Percentiles rank a stretch among this genome's conserved stretches.
These are phyloP conservation scores for Eurytoma adleriae DNA, from an alignment of 2,888 invertebrate species.

Conservation along the genomic window DNA sequence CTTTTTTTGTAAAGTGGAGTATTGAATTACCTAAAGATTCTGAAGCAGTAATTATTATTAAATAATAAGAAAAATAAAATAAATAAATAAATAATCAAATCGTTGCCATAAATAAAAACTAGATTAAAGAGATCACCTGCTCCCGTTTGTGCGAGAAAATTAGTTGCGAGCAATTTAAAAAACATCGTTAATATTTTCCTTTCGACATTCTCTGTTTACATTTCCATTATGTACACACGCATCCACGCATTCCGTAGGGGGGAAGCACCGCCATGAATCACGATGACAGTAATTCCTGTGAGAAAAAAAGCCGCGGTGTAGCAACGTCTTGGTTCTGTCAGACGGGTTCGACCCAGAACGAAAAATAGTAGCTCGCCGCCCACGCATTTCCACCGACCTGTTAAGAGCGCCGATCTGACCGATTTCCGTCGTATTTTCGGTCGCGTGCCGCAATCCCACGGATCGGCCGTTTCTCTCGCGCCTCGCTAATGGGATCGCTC, in stretches of 20 bases:
- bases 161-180: no score
- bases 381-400: conserved; percentile 4
- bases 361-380: conserved; percentile 29
- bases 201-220: conserved; percentile 39
- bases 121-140: no score
- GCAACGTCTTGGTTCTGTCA: neutral
- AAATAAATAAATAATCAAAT: no score
- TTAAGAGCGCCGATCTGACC: conserved; percentile 3
- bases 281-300: conserved; percentile 29
- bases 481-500: neutral
- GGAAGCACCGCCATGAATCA: conserved; percentile 23
- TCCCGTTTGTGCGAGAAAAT: no score
- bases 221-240: conserved; percentile 15
- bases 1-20: no score
- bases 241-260: neutral
- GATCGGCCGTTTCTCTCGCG: no score
- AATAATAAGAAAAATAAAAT: no score
- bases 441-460: conserved; percentile 3
- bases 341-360: conserved; percentile 15
- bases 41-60: no score
- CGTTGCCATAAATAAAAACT: no score
- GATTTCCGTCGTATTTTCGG: neutral
- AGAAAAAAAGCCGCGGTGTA: conserved; percentile 3
- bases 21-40: no score
- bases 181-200: conserved; percentile 38